Base-by-base conservation (phyloP, 2,888 invertebrate species). In the Drosophila rubida region DNA sequence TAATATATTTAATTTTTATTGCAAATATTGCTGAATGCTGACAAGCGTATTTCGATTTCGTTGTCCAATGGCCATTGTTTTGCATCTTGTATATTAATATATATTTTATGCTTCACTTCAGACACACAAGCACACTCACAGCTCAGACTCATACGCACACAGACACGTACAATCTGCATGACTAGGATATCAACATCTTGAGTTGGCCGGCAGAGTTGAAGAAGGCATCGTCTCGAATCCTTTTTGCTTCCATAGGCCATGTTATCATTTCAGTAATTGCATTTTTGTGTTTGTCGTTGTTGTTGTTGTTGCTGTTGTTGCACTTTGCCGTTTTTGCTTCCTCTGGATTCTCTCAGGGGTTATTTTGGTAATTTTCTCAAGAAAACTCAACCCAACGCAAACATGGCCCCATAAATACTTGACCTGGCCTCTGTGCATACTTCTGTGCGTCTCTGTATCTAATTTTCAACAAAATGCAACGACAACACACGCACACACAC, bases 191-290 rank as follows among this genome's bases (percentile, higher is more conserved):
- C 57, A 78, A 74, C 70, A 77, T 77, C 76, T 70, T 77, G 74
- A 76, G 57, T 32, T 49, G 48, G n/a, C 37, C 39, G 37, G 42
- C 57, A 42, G 25, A 49, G 37, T 53, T 57, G 58, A 63, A 39
- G 67, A 60, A 60, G 69, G 48, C 59, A 63, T 72, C 50, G 61
- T 49, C 44, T 75, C 60, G 63, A 77, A 70, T 65, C 72, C 69
- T 74, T 80, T 65, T 71, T 78, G 69, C 77, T 63, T 74, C 66
- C 69, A 77, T 85, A 81, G 80, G 87, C 78, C 80, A 77, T 85
- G 87, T 85, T 85, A 87, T 85, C 84, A 85, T 87, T 85, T 85
- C 77, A 70, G 80, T 85, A 85, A 85, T 87, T 87, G 84, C 84
- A 85, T 84, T 84, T 84, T 84, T 84, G 84, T 84, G 84, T 82